Conservation (phyloP, 2,797 vertebrate species). For the Pithecia hirsuta region DNA sequence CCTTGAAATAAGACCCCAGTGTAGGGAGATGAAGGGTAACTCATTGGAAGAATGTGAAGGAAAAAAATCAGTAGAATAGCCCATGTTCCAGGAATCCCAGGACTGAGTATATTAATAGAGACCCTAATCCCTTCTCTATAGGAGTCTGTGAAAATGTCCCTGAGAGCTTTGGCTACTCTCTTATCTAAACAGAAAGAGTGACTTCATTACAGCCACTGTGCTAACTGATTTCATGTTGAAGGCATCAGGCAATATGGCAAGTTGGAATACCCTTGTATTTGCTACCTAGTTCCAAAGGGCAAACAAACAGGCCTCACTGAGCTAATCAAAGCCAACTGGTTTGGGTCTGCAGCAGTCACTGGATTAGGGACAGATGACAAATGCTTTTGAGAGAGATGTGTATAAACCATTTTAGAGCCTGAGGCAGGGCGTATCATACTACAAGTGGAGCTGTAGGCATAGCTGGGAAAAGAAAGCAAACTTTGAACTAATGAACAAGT, state of each 20-base stretch:
- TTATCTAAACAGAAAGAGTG: slow-evolving; percentile 86
- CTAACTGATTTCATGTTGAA: slow-evolving; percentile 80
- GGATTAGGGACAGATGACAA: slow-evolving; percentile 78
- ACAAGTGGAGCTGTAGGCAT: slow-evolving; percentile 38
- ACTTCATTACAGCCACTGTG: slow-evolving; percentile 73
- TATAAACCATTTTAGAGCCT: slow-evolving; percentile 71
- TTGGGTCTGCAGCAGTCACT: slow-evolving; percentile 62
- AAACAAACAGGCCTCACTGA: slow-evolving; percentile 81
- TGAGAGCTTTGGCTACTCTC: slow-evolving; percentile 77
- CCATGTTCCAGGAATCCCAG: slow-evolving; percentile 73
- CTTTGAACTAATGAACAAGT: slow-evolving; percentile 59
- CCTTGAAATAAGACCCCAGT: slow-evolving; percentile 59
- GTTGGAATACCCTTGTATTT: slow-evolving; percentile 80
- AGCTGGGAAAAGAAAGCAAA: slow-evolving; percentile 64
- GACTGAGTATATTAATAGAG: slow-evolving; percentile 79
- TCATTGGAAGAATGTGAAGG: slow-evolving; percentile 34
- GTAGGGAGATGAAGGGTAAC: slow-evolving; percentile 69
- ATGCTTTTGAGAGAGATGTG: slow-evolving; percentile 78
- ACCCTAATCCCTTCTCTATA: slow-evolving; percentile 53
- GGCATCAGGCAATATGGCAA: slow-evolving; percentile 82
- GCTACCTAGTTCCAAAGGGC: slow-evolving; percentile 82
- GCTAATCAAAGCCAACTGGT: slow-evolving; percentile 80
- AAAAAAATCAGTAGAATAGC: slow-evolving; percentile 62
- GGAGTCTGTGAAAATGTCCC: slow-evolving; percentile 79
- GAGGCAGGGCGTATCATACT: slow-evolving; percentile 77